Evolutionary conservation across 2,113 vertebrate species (phyloP), one percentile per base, ranked within the genome.

Genomic region (Hypanus sabinus): DNA sequence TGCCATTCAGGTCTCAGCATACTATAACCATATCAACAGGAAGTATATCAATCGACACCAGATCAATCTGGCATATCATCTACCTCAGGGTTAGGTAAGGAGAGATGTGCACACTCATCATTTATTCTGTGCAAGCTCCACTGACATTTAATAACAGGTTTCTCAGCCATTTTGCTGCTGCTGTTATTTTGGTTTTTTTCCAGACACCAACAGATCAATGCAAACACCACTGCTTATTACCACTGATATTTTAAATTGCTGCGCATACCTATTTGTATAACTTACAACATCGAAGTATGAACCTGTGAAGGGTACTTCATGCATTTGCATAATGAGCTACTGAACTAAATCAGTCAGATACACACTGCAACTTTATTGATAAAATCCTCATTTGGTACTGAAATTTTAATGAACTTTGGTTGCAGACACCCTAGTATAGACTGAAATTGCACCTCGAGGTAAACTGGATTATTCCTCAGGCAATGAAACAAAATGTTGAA

Each of bases 191-290:
- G 90, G 16, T 22, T 93, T 71, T 62, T 68, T 24, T 70, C 8
- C 65, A 93, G 65, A 71, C 90, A 38, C 65, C 85, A 92, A 92
- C 90, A 92, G 90, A 92, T 92, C 90, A 92, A 93, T 93, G 68
- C 55, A 93, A 93, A 73, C 38, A 38, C 70, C 68, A 46, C 33
- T 7, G 24, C 68, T 36, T 75, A 46, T 75, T 73, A 30, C 14
- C 33, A 62, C 85, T 65, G 60, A 20, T 55, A 46, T 55, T 71
- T 16, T 55, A 93, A 46, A 93, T 93, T 46, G 62, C 88, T 70
- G 62, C 20, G 88, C 88, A 38, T 71, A 75, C 24, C 46, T 68
- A 7, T 68, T 70, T 90, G n/a, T 30, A 65, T 33, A 90, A 90
- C n/a, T 71, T 73, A 68, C 60, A 18, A 20, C 30, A 65, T 90